Conservation (phyloP, 2,113 vertebrate species). For the Cynopterus brachyotis region DNA sequence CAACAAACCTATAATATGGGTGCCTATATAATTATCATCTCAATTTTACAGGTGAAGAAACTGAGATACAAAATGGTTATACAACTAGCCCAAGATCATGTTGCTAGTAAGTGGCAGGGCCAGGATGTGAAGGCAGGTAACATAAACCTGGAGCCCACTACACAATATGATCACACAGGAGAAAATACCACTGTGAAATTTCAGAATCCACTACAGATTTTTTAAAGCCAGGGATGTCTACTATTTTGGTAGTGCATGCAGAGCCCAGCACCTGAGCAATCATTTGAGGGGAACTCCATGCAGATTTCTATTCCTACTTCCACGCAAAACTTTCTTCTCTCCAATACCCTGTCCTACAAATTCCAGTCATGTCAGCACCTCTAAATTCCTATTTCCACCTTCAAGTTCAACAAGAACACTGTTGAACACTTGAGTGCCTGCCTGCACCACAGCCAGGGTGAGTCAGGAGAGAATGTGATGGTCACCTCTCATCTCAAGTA, state of each 20-base stretch:
- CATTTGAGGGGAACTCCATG: background rate
- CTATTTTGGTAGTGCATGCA: background rate
- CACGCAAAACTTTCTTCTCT: background rate
- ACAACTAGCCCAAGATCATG: background rate
- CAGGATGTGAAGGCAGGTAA: background rate
- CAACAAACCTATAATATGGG: background rate
- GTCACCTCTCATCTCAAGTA: background rate
- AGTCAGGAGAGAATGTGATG: background rate
- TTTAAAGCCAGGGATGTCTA: background rate
- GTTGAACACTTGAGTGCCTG: background rate
- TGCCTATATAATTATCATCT: background rate
- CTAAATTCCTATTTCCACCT: background rate
- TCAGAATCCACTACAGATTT: background rate
- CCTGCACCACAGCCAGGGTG: background rate
- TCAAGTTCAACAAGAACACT: background rate
- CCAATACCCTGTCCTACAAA: background rate
- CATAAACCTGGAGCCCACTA: background rate
- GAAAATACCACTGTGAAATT: background rate
- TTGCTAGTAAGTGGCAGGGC: background rate
- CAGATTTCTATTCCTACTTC: background rate
- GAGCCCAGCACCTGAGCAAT: background rate
- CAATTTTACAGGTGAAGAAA: conserved; percentile 13
- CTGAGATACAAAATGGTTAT: background rate
- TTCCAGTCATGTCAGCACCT: background rate
- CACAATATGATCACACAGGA: background rate